Percentiles rank a stretch among this genome's conserved stretches.
phyloP scores from a whole-genome alignment of 1,140 invertebrate species.

The Chlorops oryzae region DNA sequence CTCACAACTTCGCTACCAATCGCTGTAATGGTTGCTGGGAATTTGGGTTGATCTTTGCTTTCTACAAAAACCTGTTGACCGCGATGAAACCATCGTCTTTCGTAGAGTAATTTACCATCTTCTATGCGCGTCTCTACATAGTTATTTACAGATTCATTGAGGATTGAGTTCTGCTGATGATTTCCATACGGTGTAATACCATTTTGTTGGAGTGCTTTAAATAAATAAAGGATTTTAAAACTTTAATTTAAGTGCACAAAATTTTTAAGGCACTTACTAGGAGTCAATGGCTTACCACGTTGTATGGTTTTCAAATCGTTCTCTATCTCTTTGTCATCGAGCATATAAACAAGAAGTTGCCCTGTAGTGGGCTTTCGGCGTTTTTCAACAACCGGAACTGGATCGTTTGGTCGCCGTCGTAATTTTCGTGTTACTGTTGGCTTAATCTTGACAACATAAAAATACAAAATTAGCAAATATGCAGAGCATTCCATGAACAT shows the following conservation, averaged over 20 bases:
- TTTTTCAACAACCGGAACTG: conserved; percentile 78
- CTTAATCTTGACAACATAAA: conserved; percentile 52
- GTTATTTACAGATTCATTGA: conserved; percentile 36
- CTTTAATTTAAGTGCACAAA: not conserved
- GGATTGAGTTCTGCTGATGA: conserved; percentile 20
- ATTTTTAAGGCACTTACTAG: conserved; percentile 16
- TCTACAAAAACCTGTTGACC: conserved; percentile 89
- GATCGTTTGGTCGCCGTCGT: conserved; percentile 86
- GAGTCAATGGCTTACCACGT: conserved; percentile 56
- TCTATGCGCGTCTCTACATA: conserved; percentile 79
- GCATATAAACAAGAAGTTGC: conserved; percentile 74
- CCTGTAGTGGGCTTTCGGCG: conserved; percentile 66
- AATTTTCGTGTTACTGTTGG: conserved; percentile 80
- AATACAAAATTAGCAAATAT: not conserved
- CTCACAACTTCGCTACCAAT: conserved; percentile 83
- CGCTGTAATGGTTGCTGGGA: conserved; percentile 79
- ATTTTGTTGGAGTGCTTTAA: conserved; percentile 35
- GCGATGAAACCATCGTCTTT: conserved; percentile 89
- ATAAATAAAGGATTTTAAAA: not conserved
- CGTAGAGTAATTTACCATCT: conserved; percentile 89
- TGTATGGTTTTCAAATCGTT: conserved; percentile 80
- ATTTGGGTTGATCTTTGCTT: conserved; percentile 74
- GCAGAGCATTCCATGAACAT: not conserved
- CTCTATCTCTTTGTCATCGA: conserved; percentile 86
- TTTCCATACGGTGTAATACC: conserved; percentile 26